A percentile compares a stretch with the other conserved stretches of the same genome.
Evolutionary conservation across 2,888 invertebrate genomes (phyloP).

Genomic region (Cryptus viduatorius): DNA sequence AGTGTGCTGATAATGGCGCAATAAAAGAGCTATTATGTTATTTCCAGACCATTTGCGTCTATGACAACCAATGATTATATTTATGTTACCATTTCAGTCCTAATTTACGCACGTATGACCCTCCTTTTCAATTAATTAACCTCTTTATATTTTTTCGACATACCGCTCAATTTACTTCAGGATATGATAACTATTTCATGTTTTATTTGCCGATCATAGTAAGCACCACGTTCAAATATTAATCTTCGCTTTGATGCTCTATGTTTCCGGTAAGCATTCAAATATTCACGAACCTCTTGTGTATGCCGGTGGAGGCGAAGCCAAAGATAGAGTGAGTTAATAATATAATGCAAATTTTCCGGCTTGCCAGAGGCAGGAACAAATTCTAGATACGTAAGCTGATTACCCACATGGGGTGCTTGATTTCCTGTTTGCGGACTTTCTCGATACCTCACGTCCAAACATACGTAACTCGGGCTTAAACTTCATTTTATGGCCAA

Average conservation of each 20-base stretch:
- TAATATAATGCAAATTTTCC: not conserved
- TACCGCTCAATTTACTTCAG: not conserved
- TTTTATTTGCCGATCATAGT: not conserved
- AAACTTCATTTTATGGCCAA: not conserved
- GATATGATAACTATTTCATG: not conserved
- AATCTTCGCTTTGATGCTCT: conserved; percentile 11
- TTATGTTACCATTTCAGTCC: not conserved
- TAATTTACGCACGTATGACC: not conserved
- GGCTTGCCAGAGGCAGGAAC: not conserved
- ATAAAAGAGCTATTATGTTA: not conserved
- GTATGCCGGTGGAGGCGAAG: not conserved
- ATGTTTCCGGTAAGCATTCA: conserved; percentile 38
- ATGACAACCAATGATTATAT: too few relatives aligned
- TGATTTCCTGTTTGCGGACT: not conserved
- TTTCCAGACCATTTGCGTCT: not conserved
- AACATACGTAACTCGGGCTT: not conserved
- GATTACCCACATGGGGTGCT: not conserved
- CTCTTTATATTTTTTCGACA: not conserved
- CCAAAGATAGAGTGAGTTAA: not conserved
- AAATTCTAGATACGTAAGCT: not conserved
- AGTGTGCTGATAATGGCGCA: not conserved
- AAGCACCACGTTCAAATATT: not conserved
- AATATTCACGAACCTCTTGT: not conserved
- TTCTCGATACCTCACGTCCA: not conserved
- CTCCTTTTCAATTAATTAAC: not conserved